Base-by-base conservation (phyloP, 2,113 vertebrate genomes). In the Triplophysa tibetana region DNA sequence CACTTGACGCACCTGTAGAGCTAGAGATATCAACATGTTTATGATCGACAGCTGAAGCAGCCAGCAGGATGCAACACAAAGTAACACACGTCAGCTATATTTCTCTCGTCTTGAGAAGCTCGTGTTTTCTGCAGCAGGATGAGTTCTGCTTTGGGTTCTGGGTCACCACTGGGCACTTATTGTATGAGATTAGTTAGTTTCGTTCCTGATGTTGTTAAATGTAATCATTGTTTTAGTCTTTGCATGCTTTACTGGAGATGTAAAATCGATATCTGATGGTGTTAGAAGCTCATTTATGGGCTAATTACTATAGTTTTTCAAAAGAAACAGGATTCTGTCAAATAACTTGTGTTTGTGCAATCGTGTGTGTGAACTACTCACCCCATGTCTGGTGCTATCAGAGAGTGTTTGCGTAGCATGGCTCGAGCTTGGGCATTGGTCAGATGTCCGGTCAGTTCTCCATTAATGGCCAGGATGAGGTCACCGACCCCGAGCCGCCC, bases 1-100 rank as follows among this genome's bases (percentile, higher is more conserved):
- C 96, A 93, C 94, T 95, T 88, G 96, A 94, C 93, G 95, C 91
- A 94, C 94, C 89, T 92, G 96, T 94, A 93, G 96, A 96, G 97
- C 96, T 98, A 98, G 92, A 98, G 96, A 94, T 93, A 95, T 94
- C 91, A 88, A 97, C 93, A 87, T 95, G 95, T 80, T 84, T 84
- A 77, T 26, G 38, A 43, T 29, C 61, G 56, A 52, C 80, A 70
- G 52, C 74, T 66, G 68, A 77, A 48, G 58, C 66, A 23, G 67
- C 16, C 56, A 74, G 68, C 78, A 58, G 84, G 33, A 79, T 33
- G 41, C 13, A 56, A 19, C 48, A 70, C 26, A 52, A 70, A 24
- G 77, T 56, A 65, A 65, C 72, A 70, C 52, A 10, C 70, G 17
- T n/a, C 52, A n/a, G 45, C 26, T 61, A 50, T 43, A 56, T n/a